Conservation (phyloP, 2,797 vertebrate genomes). For the Coregonus ussuriensis region DNA sequence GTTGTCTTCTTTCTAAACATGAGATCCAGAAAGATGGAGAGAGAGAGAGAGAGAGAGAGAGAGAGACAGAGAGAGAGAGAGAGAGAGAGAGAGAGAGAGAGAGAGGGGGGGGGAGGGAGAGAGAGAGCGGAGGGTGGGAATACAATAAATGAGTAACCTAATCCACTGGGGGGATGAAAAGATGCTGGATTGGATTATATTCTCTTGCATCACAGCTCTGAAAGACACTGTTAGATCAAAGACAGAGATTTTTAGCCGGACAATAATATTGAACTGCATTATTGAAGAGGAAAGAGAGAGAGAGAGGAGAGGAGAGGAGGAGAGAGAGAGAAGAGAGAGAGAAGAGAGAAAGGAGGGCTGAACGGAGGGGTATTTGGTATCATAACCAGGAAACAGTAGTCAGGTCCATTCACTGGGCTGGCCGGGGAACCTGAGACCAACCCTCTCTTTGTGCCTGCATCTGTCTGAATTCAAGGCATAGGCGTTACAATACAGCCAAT, state of each 20-base stretch:
- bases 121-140: conserved; percentile 17
- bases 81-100: neutral
- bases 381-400: conserved; percentile 78
- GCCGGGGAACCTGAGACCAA: conserved; percentile 62
- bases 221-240: conserved; percentile 79
- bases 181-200: conserved; percentile 66
- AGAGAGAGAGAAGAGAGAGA: neutral
- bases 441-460: conserved; percentile 77
- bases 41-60: neutral
- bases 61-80: conserved; percentile 3
- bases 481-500: conserved; percentile 80
- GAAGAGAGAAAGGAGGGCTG: conserved; percentile 33
- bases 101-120: neutral
- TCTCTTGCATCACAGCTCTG: conserved; percentile 72
- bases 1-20: too few species aligned
- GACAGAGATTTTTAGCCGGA: conserved; percentile 71
- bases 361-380: conserved; percentile 79
- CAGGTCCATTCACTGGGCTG: conserved; percentile 72
- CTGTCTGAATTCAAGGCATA: conserved; percentile 84
- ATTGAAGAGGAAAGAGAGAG: conserved; percentile 69
- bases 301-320: conserved; percentile 50
- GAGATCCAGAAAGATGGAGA: too few species aligned
- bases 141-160: conserved; percentile 72
- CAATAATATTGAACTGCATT: conserved; percentile 80
- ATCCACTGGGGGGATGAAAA: conserved; percentile 73